Percentiles rank a stretch among this genome's conserved stretches.
phyloP scores from a whole-genome alignment of 2,888 invertebrate species.

The Mimas tiliae region DNA sequence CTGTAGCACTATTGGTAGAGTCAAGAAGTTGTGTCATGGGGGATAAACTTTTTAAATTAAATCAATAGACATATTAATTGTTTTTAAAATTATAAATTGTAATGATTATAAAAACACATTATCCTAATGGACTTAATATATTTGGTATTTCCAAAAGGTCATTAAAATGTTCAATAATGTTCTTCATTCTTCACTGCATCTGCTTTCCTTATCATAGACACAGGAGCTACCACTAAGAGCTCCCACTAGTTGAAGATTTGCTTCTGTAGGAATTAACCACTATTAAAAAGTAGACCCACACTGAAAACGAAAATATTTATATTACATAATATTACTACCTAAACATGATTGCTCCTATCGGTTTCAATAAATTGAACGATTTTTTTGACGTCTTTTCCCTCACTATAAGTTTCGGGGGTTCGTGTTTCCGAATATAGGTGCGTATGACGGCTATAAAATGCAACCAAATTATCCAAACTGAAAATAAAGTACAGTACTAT shows the following conservation, averaged over 20 bases:
- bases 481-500: slow-evolving; percentile 45
- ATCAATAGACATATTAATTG: no score
- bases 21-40: no score
- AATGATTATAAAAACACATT: no score
- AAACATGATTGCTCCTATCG: slow-evolving; percentile 11
- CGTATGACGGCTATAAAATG: slow-evolving; percentile 46
- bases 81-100: no score
- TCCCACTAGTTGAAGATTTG: neutral
- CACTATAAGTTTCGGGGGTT: neutral
- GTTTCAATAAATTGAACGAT: neutral
- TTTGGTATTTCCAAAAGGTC: neutral
- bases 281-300: slow-evolving; percentile 67
- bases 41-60: neutral
- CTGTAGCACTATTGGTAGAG: no score
- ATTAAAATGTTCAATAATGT: neutral
- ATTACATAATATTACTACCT: slow-evolving; percentile 21
- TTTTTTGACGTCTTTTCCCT: neutral
- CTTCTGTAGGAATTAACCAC: slow-evolving; percentile 63
- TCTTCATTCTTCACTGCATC: neutral
- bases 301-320: slow-evolving; percentile 56
- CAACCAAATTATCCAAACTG: slow-evolving; percentile 48
- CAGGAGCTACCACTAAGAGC: neutral
- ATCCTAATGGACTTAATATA: neutral
- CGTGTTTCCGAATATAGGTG: slow-evolving; percentile 34
- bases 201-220: slow-evolving; percentile 15